Base-by-base conservation (phyloP, 2,888 invertebrate genomes). In the Lycophotia porphyrea region DNA sequence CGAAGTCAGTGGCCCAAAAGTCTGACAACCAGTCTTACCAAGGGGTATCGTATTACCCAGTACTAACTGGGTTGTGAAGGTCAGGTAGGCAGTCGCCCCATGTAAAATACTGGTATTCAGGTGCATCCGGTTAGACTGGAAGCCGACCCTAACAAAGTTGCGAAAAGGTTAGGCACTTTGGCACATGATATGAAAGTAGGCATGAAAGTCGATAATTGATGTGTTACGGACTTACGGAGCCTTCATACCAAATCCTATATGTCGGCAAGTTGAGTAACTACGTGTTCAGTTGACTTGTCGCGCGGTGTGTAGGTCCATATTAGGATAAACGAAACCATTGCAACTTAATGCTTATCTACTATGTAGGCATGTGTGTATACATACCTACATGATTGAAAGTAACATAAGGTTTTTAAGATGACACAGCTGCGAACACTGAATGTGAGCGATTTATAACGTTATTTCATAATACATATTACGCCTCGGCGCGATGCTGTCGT, bases 401-500 rank as follows among this genome's bases (percentile, higher is more conserved):
- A 82, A 63, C 64, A 64, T 44, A 71, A 55, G 63, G 44, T 72
- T 67, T 44, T 24, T 61, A 60, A 69, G 69, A 70, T 70, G 72
- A 67, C 75, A 84, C 80, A 84, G 84, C 84, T 84, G 81, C 52
- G 42, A 73, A 66, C 52, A 68, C n/a, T 67, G 71, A 63, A 74
- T 64, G 74, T 75, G 63, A 84, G 70, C 68, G 70, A 87, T 78
- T 78, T 82, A 75, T 55, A 82, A 74, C 44, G 18, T 74, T 78
- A 80, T 84, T 86, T 82, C 77, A 86, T 84, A 80, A 87, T 60
- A n/a, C n/a, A n/a, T 78, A 75, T 75, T 76, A 76, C 64, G 72
- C 31, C 36, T n/a, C 42, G 60, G 63, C 66, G 80, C 61, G 31
- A 72, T 70, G 34, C 60, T 71, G 71, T 69, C 61, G 44, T 81